Percentiles rank a stretch among this genome's conserved stretches.
Conservation (phyloP, 37 sponge, comb jelly and placozoan species). For the Aplysina aerophoba region DNA sequence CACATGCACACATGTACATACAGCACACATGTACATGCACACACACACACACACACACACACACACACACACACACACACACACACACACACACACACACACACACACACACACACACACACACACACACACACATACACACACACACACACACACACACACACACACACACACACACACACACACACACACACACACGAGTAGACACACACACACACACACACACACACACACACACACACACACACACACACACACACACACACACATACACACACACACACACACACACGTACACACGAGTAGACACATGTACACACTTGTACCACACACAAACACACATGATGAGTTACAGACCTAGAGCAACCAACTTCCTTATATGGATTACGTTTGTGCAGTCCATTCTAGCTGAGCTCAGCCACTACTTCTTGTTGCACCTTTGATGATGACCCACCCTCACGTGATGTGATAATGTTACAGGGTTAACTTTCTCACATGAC, state of each 20-base stretch:
- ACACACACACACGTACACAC: slow-evolving; percentile 42
- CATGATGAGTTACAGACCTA: no score
- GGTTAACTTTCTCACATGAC: no score
- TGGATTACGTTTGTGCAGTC: no score
- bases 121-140: slow-evolving; percentile 41
- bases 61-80: slow-evolving; percentile 30
- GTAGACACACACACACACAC: slow-evolving; percentile 44
- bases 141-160: slow-evolving; percentile 45
- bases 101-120: slow-evolving; percentile 35
- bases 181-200: slow-evolving; percentile 32
- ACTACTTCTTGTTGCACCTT: no score
- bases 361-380: no score
- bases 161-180: slow-evolving; percentile 44
- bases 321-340: not conserved
- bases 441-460: no score
- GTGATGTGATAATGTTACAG: no score
- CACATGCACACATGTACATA: no score
- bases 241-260: slow-evolving; percentile 42
- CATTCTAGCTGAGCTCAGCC: no score
- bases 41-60: slow-evolving; percentile 20
- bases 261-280: slow-evolving; percentile 47
- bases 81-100: slow-evolving; percentile 37
- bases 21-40: no score
- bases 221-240: slow-evolving; percentile 44
- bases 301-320: slow-evolving; percentile 14